phyloP scores from a whole-genome alignment of 37 sponge, comb jelly and placozoan species.

The Haliclona indistincta region DNA sequence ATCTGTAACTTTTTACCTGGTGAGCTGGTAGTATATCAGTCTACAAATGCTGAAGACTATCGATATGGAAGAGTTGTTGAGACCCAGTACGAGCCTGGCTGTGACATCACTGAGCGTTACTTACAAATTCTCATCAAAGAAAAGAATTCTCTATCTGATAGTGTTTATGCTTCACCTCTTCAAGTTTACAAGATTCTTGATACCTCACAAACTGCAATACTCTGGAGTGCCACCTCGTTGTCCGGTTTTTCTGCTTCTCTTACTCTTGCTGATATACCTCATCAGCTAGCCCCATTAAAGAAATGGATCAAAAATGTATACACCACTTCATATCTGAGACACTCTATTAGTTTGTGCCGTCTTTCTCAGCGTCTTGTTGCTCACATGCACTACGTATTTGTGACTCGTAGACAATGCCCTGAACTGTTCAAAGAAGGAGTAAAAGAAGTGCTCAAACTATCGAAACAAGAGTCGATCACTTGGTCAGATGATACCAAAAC shows the following conservation, averaged over 20 bases:
- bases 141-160: no score
- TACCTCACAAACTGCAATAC: background rate
- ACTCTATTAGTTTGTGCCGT: background rate
- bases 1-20: slow-evolving; percentile 25
- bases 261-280: slow-evolving; percentile 6
- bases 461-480: background rate
- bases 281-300: background rate
- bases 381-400: slow-evolving; percentile 32
- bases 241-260: slow-evolving; percentile 4
- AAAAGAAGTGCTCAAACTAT: background rate
- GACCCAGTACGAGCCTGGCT: background rate
- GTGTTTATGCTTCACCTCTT: slow-evolving; percentile 12
- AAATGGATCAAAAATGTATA: slow-evolving; percentile 8
- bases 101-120: no score
- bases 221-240: no score
- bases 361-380: slow-evolving; percentile 9
- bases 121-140: no score
- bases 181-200: slow-evolving; percentile 23
- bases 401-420: background rate
- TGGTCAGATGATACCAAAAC: background rate
- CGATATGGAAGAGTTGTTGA: slow-evolving; percentile 16
- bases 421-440: slow-evolving; percentile 6
- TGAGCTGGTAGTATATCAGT: slow-evolving; percentile 21
- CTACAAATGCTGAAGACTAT: background rate
- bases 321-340: background rate